Evolutionary conservation across 2,888 invertebrate species (phyloP).

Genomic region (Tetranychus truncatus): DNA sequence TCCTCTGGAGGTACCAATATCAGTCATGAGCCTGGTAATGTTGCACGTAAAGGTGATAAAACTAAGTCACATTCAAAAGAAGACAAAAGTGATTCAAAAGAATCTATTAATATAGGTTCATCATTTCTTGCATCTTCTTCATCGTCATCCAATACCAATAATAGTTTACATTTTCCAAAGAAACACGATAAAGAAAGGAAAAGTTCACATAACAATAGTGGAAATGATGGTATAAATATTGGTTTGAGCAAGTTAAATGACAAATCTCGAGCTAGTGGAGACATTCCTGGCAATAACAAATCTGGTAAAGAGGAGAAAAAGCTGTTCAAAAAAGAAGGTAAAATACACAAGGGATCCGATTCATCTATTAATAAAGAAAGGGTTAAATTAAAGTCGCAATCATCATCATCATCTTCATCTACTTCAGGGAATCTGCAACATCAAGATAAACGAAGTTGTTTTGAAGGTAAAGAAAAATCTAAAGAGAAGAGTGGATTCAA

Average conservation of each 20-base stretch:
- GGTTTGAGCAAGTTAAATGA: conserved; percentile 7
- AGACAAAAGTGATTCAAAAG: background rate
- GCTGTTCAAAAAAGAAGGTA: conserved; percentile 7
- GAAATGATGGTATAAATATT: background rate
- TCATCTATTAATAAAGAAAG: background rate
- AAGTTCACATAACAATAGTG: background rate
- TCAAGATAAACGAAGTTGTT: conserved; percentile 23
- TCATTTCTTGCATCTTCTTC: background rate
- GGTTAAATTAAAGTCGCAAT: conserved; percentile 1
- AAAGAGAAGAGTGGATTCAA: conserved; percentile 10
- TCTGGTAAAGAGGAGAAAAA: conserved; percentile 12
- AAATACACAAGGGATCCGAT: conserved; percentile 5
- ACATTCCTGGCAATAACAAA: background rate
- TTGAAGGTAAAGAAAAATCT: conserved; percentile 21
- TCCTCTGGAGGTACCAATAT: background rate
- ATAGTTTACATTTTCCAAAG: background rate
- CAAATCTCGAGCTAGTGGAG: background rate
- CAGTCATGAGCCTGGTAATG: background rate
- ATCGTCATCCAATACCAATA: background rate
- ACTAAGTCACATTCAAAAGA: conserved; percentile 4
- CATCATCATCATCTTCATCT: background rate
- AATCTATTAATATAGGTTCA: background rate
- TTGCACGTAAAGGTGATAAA: background rate
- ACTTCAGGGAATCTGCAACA: background rate
- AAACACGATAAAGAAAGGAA: conserved; percentile 4